Base-by-base conservation (phyloP, 2,113 vertebrate species). In the Vireo altiloquus region DNA sequence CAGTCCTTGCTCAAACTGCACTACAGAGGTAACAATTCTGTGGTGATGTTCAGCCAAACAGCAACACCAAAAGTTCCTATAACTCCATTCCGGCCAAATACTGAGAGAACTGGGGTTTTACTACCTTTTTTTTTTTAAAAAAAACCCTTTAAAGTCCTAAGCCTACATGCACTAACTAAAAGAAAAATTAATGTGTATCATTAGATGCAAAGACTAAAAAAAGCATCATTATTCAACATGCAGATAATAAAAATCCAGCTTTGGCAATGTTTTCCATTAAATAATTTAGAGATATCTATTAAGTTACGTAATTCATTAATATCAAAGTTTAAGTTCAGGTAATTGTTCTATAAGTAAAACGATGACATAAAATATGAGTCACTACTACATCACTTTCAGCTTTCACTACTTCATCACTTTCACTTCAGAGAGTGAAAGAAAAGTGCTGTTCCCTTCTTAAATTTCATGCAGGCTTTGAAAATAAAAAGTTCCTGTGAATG, bases 401-500 rank as follows among this genome's bases (percentile, higher is more conserved):
- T n/a, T n/a, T 40, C 33, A 42, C 33, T 30, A 17, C 11, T 28
- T 33, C 0, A 0, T 14, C 54, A 31, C 33, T 35, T 77, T 46
- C 37, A 66, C 17, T n/a, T n/a, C 0, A 53, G 46, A 52, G 35
- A 56, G 31, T 6, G 18, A 85, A 79, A 69, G 39, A 70, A 81
- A 78, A 11, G 4, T 44, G 18, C 15, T 56, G 22, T 20, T 47
- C n/a, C n/a, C 46, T 39, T 23, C 37, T 68, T 31, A 18, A 0
- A 56, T 60, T 75, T 79, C 39, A 53, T 10, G 11, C 10, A 69
- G 61, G 8, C 5, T 85, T 60, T 76, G 42, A 61, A 47, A 83
- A 60, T 7, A 40, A 69, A 53, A 68, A 16, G n/a, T 37, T 15
- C 6, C 0, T 54, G 1, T 28, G 27, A 50, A 64, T 1, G 1